Evolutionary conservation across 2,888 invertebrate genomes (phyloP), one percentile per base, ranked within the genome.

Genomic region (Amphipyra berbera): DNA sequence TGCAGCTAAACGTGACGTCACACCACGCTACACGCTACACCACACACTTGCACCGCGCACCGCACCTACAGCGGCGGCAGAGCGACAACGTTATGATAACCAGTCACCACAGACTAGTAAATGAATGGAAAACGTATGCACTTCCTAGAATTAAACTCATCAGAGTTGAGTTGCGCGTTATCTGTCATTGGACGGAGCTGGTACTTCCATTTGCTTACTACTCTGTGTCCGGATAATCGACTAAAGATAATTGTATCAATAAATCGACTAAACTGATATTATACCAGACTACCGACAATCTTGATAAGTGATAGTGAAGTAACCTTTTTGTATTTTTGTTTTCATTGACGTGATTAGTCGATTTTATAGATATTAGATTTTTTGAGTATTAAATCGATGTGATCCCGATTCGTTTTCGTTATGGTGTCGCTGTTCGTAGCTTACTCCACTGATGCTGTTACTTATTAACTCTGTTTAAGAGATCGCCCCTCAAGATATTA

Each of bases 1-100:
- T 99, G 99, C 97, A 98, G 98, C 96, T 99, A 98, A 95, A 42
- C 52, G 7, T 7, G 6, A n/a, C n/a, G n/a, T n/a, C n/a, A n/a
- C n/a, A n/a, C n/a, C n/a, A n/a, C n/a, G n/a, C n/a, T n/a, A n/a
- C n/a, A n/a, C n/a, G n/a, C n/a, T n/a, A n/a, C n/a, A n/a, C n/a
- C n/a, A n/a, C n/a, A n/a, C n/a, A n/a, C n/a, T n/a, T n/a, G 27
- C 67, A 48, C 46, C n/a, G 38, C 7, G 37, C 35, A 37, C 49
- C 21, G n/a, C 21, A 21, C 10, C 2, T 3, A 21, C 47, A 47
- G 35, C 47, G 47, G 10, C 42, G 30, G 6, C 30, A 14, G n/a
- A 52, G 30, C 52, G 41, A 53, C 10, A 1, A 47, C 46, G 30
- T 46, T 12, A 46, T 30, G 0, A 13, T 13, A 12, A 46, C 44